Evolutionary conservation across 2,113 vertebrate species (phyloP).

Genomic region (Aegypius monachus): DNA sequence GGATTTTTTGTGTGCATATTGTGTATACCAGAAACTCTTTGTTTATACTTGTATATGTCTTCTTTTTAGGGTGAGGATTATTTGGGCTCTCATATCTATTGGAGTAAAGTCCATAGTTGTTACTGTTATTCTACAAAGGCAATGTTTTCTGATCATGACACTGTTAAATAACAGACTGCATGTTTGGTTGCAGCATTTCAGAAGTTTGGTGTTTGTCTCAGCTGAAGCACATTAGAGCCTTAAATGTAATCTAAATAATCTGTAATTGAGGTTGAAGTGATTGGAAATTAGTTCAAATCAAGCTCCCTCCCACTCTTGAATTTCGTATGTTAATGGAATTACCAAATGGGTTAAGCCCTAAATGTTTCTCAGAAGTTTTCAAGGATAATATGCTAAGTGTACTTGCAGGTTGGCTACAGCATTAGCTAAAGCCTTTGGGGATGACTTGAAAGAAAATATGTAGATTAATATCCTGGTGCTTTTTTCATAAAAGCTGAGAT

Average conservation of each 20-base stretch:
- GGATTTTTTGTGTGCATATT: fast-evolving
- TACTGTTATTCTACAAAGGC: not conserved
- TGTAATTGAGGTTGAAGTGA: not conserved
- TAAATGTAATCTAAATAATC: not conserved
- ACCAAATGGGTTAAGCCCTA: not conserved
- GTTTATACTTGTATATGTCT: not conserved
- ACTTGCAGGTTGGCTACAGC: not conserved
- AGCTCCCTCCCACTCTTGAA: not conserved
- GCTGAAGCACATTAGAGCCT: not conserved
- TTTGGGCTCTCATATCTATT: not conserved
- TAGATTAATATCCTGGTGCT: not conserved
- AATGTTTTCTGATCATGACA: not conserved
- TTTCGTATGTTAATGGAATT: not conserved
- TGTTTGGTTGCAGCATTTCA: not conserved
- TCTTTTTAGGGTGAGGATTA: not conserved
- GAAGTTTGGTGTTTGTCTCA: not conserved
- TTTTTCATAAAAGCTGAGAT: not conserved
- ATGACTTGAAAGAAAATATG: not conserved
- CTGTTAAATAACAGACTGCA: not conserved
- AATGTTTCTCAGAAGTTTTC: not conserved
- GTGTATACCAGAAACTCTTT: not conserved
- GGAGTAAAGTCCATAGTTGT: not conserved
- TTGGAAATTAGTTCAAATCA: not conserved
- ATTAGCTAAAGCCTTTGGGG: not conserved
- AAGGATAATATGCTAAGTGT: not conserved